Percentiles rank a stretch among this genome's conserved stretches.
phyloP scores from a whole-genome alignment of 2,113 vertebrate genomes.

The Pterocles gutturalis region DNA sequence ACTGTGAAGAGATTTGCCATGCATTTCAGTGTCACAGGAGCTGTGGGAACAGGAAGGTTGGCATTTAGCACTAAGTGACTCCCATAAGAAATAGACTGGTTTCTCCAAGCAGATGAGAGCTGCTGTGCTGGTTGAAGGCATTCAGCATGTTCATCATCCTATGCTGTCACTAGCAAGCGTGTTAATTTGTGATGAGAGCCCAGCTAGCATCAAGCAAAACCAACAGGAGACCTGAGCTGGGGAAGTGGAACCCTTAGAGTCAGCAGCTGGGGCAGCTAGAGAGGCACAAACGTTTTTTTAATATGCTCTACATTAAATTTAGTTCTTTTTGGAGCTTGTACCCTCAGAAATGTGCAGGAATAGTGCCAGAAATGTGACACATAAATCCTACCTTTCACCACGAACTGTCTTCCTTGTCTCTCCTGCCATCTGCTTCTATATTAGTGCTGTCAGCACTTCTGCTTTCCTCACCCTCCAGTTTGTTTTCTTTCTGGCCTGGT shows the following conservation, averaged over 20 bases:
- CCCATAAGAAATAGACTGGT: not conserved
- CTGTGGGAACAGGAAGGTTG: not conserved
- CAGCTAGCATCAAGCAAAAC: not conserved
- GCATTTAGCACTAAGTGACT: not conserved
- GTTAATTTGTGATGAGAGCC: not conserved
- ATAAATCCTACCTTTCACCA: conserved; percentile 28
- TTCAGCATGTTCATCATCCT: not conserved
- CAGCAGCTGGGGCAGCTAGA: not conserved
- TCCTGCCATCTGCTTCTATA: conserved; percentile 10
- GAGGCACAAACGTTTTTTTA: not conserved
- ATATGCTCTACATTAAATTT: not conserved
- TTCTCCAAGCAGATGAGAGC: not conserved
- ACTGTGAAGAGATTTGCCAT: not conserved
- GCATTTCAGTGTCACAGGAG: not conserved
- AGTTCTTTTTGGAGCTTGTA: not conserved
- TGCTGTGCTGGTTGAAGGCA: not conserved
- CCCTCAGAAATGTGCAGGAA: not conserved
- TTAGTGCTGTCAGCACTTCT: conserved; percentile 36
- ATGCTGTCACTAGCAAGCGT: not conserved
- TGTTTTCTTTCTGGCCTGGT: conserved; percentile 16
- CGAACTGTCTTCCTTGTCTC: not conserved
- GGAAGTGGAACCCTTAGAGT: not conserved
- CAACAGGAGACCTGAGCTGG: not conserved
- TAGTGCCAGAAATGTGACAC: not conserved
- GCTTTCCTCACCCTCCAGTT: not conserved